Conservation (phyloP, 2,888 invertebrate species). For the Drosophila crucigera region DNA sequence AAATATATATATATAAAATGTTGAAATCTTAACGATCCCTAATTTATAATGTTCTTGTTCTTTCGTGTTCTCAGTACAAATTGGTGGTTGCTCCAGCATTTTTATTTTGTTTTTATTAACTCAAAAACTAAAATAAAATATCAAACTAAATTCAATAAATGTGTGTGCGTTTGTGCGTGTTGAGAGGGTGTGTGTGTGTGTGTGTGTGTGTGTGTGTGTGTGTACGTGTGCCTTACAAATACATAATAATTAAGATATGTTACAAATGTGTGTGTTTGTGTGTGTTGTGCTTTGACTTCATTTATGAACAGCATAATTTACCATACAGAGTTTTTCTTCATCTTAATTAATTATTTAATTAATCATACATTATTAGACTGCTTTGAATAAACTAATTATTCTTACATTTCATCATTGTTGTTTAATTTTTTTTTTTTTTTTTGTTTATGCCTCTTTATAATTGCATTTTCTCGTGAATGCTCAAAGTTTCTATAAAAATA, state of each 20-base stretch:
- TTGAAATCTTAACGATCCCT: conserved; percentile 12
- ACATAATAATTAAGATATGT: conserved; percentile 27
- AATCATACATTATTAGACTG: conserved; percentile 17
- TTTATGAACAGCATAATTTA: conserved; percentile 78
- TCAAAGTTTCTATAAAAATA: conserved; percentile 47
- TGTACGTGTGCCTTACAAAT: conserved; percentile 13
- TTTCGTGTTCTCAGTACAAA: conserved; percentile 29
- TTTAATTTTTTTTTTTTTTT: conserved; percentile 7
- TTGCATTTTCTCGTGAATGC: conserved; percentile 49
- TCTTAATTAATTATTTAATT: conserved; percentile 31
- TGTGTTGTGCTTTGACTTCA: conserved; percentile 67
- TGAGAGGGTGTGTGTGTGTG: conserved; percentile 3
- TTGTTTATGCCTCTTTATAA: conserved; percentile 72
- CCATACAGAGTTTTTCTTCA: conserved; percentile 21
- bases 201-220: not conserved
- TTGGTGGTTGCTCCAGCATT: conserved; percentile 38
- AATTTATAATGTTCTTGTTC: conserved; percentile 7
- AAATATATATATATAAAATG: not conserved
- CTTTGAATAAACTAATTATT: conserved; percentile 7
- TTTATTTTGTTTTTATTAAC: conserved; percentile 10
- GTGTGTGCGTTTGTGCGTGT: not conserved
- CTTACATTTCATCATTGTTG: conserved; percentile 20
- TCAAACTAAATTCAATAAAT: conserved; percentile 15
- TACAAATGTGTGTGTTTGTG: conserved; percentile 24
- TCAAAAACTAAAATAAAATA: conserved; percentile 18